Conservation (phyloP, 2,888 invertebrate species). For the Sylvicola fuscatus region DNA sequence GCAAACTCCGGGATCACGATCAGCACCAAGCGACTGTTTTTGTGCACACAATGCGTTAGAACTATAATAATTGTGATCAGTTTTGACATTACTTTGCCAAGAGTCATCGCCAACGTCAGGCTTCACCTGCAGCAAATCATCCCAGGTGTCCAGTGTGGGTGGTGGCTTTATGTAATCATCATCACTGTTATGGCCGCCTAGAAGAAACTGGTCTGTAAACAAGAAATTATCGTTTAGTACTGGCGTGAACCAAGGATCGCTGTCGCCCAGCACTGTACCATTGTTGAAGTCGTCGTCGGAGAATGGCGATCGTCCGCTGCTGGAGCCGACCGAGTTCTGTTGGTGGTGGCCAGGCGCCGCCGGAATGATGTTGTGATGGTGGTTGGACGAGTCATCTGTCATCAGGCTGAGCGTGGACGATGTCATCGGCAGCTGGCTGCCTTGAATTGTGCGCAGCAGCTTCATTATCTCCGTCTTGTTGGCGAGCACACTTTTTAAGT, state of each 20-base stretch:
- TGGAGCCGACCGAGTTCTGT: no score
- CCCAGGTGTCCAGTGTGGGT: slow-evolving; percentile 9
- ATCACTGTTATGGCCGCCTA: slow-evolving; percentile 1
- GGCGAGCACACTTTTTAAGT: slow-evolving; percentile 30
- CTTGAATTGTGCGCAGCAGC: slow-evolving; percentile 26
- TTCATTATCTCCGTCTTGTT: slow-evolving; percentile 31
- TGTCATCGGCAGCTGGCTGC: slow-evolving; percentile 3
- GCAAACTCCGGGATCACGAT: slow-evolving; percentile 30
- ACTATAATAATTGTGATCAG: slow-evolving; percentile 11
- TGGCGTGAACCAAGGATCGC: slow-evolving; percentile 8
- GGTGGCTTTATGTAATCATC: not conserved
- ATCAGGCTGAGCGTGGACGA: slow-evolving; percentile 2
- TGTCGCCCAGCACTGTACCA: slow-evolving; percentile 8
- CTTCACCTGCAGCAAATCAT: slow-evolving; percentile 7
- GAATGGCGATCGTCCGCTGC: not conserved
- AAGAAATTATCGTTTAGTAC: slow-evolving; percentile 12
- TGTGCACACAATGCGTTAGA: slow-evolving; percentile 2
- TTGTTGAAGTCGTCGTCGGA: not conserved
- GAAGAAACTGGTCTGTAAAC: slow-evolving; percentile 15
- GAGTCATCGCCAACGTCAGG: no score
- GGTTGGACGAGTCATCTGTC: not conserved
- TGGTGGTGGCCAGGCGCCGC: not conserved
- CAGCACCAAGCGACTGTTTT: slow-evolving; percentile 3
- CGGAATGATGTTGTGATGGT: not conserved
- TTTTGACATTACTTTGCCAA: slow-evolving; percentile 5